Conservation (phyloP, 2,113 vertebrate genomes). For the Tonatia bakeri region DNA sequence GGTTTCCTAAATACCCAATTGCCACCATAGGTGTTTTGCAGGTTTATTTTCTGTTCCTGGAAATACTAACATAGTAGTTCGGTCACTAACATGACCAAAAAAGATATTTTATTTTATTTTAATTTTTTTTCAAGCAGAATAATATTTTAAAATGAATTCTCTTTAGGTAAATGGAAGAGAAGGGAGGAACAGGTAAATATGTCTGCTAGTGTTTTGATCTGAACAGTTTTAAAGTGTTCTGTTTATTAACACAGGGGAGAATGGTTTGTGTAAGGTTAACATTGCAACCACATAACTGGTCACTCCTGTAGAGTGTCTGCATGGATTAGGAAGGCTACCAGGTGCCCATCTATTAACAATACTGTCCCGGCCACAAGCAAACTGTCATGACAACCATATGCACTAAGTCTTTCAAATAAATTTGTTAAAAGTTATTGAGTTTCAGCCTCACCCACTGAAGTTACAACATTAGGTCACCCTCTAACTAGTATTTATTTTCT, state of each 20-base stretch:
- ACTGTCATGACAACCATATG: constrained; percentile 82
- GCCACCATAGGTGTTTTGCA: constrained; percentile 19
- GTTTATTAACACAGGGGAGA: constrained; percentile 69
- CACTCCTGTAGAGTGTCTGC: constrained; percentile 75
- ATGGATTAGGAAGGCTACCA: constrained; percentile 76
- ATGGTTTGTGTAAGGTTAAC: constrained; percentile 72
- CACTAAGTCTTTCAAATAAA: constrained; percentile 84
- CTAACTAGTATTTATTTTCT: constrained; percentile 84
- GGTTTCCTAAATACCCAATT: constrained; percentile 37
- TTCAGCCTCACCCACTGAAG: constrained; percentile 77
- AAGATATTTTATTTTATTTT: not conserved
- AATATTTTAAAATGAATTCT: not conserved
- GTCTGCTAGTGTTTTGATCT: constrained; percentile 62
- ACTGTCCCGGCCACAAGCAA: constrained; percentile 80
- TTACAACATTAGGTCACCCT: constrained; percentile 78
- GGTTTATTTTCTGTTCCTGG: constrained; percentile 50
- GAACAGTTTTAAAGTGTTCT: constrained; percentile 66
- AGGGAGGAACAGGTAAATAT: constrained; percentile 20
- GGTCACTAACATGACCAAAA: constrained; percentile 56
- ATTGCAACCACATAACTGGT: constrained; percentile 67
- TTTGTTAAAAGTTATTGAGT: constrained; percentile 83
- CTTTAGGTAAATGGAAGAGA: constrained; percentile 46
- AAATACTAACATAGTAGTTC: constrained; percentile 49
- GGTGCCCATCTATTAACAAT: constrained; percentile 83
- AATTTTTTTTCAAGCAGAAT: not conserved